These are phyloP conservation scores for Drosophila serrata DNA, from an alignment of 1,140 invertebrate species.

Conservation along the genomic window DNA sequence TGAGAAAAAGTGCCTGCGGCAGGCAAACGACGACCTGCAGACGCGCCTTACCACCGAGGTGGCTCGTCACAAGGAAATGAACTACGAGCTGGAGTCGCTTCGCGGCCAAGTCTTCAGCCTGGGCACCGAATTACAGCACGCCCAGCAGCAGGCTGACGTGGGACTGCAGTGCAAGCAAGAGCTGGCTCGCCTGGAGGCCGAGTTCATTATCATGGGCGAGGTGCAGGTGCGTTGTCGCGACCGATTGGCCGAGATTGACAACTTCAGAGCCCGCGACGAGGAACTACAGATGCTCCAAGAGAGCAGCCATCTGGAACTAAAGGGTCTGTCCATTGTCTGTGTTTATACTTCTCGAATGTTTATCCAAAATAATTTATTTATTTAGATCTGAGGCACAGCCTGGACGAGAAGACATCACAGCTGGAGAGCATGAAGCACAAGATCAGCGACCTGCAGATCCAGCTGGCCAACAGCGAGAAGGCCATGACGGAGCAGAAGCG, in stretches of 20 bases:
- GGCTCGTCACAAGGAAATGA: constrained; percentile 61
- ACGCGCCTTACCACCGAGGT: constrained; percentile 79
- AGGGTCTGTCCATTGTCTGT: constrained; percentile 49
- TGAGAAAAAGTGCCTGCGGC: constrained; percentile 80
- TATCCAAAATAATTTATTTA: neutral
- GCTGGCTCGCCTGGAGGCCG: constrained; percentile 71
- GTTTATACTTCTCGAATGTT: neutral
- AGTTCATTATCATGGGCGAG: constrained; percentile 85
- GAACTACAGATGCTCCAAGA: constrained; percentile 85
- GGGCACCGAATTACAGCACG: constrained; percentile 80
- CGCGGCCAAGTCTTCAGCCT: constrained; percentile 78
- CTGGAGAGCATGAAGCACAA: constrained; percentile 86
- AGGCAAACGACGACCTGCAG: constrained; percentile 85
- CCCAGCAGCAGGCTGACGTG: constrained; percentile 75
- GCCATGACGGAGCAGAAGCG: constrained; percentile 86
- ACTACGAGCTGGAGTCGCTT: constrained; percentile 70
- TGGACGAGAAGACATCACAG: constrained; percentile 84
- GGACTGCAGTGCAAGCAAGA: constrained; percentile 82
- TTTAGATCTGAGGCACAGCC: constrained; percentile 77
- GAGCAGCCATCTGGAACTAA: constrained; percentile 85
- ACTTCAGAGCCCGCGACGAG: constrained; percentile 79
- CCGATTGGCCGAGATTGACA: constrained; percentile 85
- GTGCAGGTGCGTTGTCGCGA: constrained; percentile 86
- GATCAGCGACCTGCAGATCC: constrained; percentile 86
- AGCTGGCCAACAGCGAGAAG: constrained; percentile 86